These are phyloP conservation scores for Dendrocopos noguchii DNA, from an alignment of 2,113 vertebrate species.

Conservation along the genomic window DNA sequence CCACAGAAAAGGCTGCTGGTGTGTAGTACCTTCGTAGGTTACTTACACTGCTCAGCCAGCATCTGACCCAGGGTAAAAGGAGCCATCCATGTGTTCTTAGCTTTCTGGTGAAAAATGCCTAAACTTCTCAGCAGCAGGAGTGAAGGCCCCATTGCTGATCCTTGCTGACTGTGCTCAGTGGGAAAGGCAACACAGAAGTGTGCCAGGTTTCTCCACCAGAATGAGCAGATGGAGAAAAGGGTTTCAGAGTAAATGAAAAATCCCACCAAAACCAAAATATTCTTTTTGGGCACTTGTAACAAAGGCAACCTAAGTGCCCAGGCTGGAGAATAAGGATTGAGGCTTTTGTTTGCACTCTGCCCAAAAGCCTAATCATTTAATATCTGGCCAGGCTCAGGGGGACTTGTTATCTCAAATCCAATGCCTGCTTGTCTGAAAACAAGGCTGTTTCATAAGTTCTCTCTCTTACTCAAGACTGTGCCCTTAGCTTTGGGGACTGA, in stretches of 20 bases:
- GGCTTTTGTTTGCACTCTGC: not conserved
- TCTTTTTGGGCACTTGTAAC: not conserved
- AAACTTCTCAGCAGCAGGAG: not conserved
- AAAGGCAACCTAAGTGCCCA: not conserved
- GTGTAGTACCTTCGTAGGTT: not conserved
- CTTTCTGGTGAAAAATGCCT: not conserved
- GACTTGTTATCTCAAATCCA: not conserved
- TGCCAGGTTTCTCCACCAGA: not conserved
- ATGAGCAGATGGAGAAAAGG: not conserved
- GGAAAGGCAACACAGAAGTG: not conserved
- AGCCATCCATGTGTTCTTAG: not conserved
- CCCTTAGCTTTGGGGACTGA: not conserved
- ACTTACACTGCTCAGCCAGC: no score
- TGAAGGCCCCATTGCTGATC: not conserved
- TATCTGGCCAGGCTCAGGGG: not conserved
- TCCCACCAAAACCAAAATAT: not conserved
- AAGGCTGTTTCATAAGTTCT: not conserved
- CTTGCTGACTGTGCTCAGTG: not conserved
- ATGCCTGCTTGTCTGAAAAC: not conserved
- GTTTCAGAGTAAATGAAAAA: not conserved
- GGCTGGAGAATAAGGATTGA: not conserved
- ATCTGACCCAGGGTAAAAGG: not conserved
- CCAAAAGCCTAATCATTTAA: not conserved
- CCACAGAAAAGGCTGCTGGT: not conserved
- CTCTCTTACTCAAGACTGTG: not conserved